Evolutionary conservation across 2,888 invertebrate species (phyloP).

Genomic region (Agrilus cyanescens): DNA sequence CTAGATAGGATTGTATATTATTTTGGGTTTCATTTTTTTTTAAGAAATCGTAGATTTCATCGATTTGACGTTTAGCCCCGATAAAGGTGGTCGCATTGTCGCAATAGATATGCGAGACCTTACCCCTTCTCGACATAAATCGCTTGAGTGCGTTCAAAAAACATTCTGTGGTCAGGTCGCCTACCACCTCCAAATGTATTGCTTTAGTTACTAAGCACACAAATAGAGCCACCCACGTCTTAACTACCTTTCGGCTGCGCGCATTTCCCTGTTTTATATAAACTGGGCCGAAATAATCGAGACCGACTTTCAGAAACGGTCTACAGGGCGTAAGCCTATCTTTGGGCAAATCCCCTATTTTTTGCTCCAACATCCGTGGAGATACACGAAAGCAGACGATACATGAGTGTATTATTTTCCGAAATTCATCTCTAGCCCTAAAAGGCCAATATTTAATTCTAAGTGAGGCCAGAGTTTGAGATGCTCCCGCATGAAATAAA

Average conservation of each 20-base stretch:
- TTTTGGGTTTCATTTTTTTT: neutral
- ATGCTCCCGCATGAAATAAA: slow-evolving; percentile 14
- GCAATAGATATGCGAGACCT: slow-evolving; percentile 17
- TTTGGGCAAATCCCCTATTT: slow-evolving; percentile 10
- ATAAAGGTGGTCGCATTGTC: slow-evolving; percentile 28
- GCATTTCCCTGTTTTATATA: slow-evolving; percentile 8
- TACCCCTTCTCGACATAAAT: slow-evolving; percentile 21
- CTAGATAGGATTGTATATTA: neutral
- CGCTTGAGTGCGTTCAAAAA: slow-evolving; percentile 22
- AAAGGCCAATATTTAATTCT: slow-evolving; percentile 17
- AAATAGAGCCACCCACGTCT: too few species aligned
- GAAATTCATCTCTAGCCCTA: slow-evolving; percentile 11
- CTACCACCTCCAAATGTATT: slow-evolving; percentile 23
- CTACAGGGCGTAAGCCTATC: slow-evolving; percentile 2
- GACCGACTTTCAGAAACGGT: slow-evolving; percentile 11
- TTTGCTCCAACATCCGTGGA: slow-evolving; percentile 5
- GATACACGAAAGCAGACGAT: slow-evolving; percentile 9
- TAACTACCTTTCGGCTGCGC: slow-evolving; percentile 18
- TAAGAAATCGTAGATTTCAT: neutral
- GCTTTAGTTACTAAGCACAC: slow-evolving; percentile 21
- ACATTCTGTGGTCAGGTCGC: slow-evolving; percentile 18
- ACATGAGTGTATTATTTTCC: slow-evolving; percentile 12
- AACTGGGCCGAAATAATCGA: slow-evolving; percentile 19
- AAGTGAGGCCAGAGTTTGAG: slow-evolving; percentile 11
- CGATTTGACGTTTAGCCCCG: slow-evolving; percentile 15